Conservation (phyloP, 2,888 invertebrate genomes). For the Drosophila niveifrons region DNA sequence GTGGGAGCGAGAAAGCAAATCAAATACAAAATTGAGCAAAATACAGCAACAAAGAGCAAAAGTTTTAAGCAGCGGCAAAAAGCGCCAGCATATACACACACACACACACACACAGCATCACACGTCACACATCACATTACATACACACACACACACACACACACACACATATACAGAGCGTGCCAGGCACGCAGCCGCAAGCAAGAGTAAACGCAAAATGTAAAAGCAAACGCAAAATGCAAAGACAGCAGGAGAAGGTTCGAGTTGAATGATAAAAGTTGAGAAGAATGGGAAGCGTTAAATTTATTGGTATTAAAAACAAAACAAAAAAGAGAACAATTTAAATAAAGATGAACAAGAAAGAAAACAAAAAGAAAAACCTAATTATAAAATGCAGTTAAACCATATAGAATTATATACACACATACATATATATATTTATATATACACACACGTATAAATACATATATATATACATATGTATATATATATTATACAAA, state of each 20-base stretch:
- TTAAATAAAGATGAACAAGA: conserved; percentile 14
- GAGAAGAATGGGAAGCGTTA: conserved; percentile 27
- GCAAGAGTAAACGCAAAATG: conserved; percentile 18
- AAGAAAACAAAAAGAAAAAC: conserved; percentile 18
- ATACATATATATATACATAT: conserved; percentile 28
- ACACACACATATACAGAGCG: conserved; percentile 6
- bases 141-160: conserved; percentile 24
- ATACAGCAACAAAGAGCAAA: conserved; percentile 5
- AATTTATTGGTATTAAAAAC: conserved; percentile 56
- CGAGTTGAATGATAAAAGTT: not conserved
- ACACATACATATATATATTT: conserved; percentile 27
- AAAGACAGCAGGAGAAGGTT: conserved; percentile 9
- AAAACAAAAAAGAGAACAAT: conserved; percentile 17
- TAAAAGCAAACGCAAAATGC: conserved; percentile 26
- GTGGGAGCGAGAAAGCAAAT: conserved; percentile 62
- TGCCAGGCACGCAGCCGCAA: conserved; percentile 28
- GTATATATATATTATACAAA: conserved; percentile 27
- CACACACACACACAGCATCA: conserved; percentile 19
- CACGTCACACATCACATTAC: too few species aligned
- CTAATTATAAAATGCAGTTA: conserved; percentile 61
- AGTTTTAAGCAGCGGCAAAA: conserved; percentile 39
- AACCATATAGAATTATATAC: conserved; percentile 54
- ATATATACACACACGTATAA: conserved; percentile 31
- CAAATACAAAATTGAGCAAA: conserved; percentile 24
- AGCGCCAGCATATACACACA: conserved; percentile 21